Conservation (phyloP, 2,113 vertebrate species). For the Odontophorus gujanensis region DNA sequence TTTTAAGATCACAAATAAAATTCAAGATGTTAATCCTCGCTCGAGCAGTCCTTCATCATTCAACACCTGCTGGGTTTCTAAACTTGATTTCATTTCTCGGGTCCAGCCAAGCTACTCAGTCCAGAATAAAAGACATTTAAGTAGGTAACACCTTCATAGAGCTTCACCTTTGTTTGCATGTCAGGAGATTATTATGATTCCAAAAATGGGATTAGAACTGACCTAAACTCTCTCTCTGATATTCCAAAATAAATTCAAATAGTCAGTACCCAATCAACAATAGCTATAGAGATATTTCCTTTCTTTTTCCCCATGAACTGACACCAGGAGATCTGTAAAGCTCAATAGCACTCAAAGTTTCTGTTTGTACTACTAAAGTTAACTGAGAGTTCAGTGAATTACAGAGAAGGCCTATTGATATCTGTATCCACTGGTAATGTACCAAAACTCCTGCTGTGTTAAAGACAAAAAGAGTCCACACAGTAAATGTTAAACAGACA, state of each 20-base stretch:
- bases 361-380: not conserved
- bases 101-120: not conserved
- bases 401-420: accelerated
- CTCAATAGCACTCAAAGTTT: not conserved
- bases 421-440: not conserved
- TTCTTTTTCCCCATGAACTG: not conserved
- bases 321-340: not conserved
- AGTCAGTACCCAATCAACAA: not conserved
- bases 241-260: not conserved
- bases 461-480: not conserved
- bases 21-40: not conserved
- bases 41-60: not conserved
- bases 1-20: not conserved
- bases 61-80: not conserved
- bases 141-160: not conserved
- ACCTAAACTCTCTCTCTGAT: not conserved
- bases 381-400: not conserved
- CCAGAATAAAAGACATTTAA: not conserved
- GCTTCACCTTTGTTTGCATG: not conserved
- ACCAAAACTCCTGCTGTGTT: not conserved
- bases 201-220: not conserved
- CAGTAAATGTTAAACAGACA: not conserved
- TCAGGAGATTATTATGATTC: not conserved
- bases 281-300: not conserved
- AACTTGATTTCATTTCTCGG: not conserved